phyloP scores from a whole-genome alignment of 2,113 vertebrate species.

The Corythoichthys haematopterus region DNA sequence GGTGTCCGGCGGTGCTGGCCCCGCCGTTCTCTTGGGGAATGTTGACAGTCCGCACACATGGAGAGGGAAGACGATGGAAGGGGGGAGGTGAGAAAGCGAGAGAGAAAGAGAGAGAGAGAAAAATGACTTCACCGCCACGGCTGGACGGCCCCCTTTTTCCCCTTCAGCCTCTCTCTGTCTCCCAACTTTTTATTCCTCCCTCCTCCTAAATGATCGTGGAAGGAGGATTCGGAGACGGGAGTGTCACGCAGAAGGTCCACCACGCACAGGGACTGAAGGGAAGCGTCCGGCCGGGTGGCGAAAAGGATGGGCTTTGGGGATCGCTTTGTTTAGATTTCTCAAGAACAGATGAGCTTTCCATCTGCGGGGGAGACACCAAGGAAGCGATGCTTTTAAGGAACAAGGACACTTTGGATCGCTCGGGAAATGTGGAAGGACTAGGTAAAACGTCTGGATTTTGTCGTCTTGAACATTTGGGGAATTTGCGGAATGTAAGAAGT shows the following conservation, averaged over 20 bases:
- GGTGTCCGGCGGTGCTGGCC: constrained; percentile 1
- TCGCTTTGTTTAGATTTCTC: constrained; percentile 25
- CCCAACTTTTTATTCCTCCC: constrained; percentile 52
- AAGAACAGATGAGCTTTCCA: constrained; percentile 20
- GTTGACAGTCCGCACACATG: constrained; percentile 71
- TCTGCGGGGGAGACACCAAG: constrained; percentile 12
- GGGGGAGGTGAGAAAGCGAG: constrained; percentile 24
- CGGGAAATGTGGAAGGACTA: neutral
- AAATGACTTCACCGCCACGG: constrained; percentile 53
- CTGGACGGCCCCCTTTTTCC: constrained; percentile 60
- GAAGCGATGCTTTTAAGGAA: constrained; percentile 59
- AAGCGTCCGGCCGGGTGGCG: neutral
- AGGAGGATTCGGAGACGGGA: constrained; percentile 63
- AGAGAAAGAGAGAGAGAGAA: constrained; percentile 47
- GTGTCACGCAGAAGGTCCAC: constrained; percentile 45
- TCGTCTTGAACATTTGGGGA: neutral
- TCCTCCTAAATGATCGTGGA: constrained; percentile 65
- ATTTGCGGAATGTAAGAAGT: neutral
- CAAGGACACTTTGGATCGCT: constrained; percentile 15
- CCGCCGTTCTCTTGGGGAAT: constrained; percentile 74
- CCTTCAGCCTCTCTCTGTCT: constrained; percentile 61
- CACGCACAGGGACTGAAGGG: constrained; percentile 37
- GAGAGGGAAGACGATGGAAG: constrained; percentile 36
- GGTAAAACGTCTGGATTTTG: neutral
- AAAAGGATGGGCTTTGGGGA: constrained; percentile 15